Base-by-base conservation (phyloP, 2,888 invertebrate species). In the Drosophila quasianomalipes region DNA sequence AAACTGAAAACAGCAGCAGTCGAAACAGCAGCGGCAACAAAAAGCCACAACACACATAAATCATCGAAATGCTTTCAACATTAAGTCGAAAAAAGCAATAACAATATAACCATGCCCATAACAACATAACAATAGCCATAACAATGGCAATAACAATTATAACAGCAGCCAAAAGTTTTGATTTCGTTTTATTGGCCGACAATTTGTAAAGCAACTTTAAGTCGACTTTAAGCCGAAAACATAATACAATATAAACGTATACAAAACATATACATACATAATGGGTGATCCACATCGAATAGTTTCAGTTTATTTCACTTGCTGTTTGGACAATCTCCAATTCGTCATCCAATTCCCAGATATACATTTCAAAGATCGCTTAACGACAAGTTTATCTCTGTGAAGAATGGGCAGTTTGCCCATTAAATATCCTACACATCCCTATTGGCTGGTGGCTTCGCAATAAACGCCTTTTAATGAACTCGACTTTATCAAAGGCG, bases 21-120 rank as follows among this genome's bases (percentile, higher is more conserved):
- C n/a, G 49, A 33, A 39, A 37, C 26, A 55, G 33, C 61, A 37
- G 30, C 35, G 58, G 55, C 61, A 57, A 47, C 70, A 53, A 44
- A 44, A 62, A 78, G 47, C 68, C 81, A 26, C 71, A 76, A 39
- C 30, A 39, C 69, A 70, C 69, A 84, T 82, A 82, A 77, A 84
- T 81, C 81, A 83, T 74, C 67, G 72, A 68, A 70, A 74, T 77
- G 75, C 72, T 75, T 81, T 66, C 59, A 63, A 66, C 63, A 76
- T 73, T 73, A 51, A 61, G 30, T 62, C 55, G 28, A 54, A 54
- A 71, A 72, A 53, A 62, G 49, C 52, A 55, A 74, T 63, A 69
- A 74, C 60, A 66, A 74, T 63, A 71, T 61, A 70, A 70, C 71
- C 58, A 76, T 47, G 51, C 31, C 39, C 65, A 67, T 59, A 68